Evolutionary conservation across 2,113 vertebrate species (phyloP).

Genomic region (Sprattus sprattus): DNA sequence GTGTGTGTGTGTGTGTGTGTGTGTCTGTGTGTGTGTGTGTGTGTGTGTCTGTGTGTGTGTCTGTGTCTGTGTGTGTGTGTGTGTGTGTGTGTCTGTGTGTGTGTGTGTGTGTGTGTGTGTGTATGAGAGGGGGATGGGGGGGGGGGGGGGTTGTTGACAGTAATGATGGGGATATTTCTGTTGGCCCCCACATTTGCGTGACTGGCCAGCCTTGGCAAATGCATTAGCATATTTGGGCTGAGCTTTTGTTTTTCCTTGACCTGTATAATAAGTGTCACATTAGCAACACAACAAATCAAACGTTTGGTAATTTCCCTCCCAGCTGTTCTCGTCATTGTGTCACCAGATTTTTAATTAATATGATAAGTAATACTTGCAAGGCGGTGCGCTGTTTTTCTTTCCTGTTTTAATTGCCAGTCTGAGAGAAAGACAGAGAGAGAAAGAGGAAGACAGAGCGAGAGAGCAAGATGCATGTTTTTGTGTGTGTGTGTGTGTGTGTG

Average conservation of each 20-base stretch:
- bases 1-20: too few species aligned
- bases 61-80: background rate
- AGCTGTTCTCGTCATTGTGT: constrained; percentile 94
- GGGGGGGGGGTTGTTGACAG: constrained; percentile 70
- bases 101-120: too few species aligned
- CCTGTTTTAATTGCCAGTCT: constrained; percentile 69
- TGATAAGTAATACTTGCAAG: constrained; percentile 99
- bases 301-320: constrained; percentile 93
- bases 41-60: background rate
- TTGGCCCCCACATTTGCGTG: constrained; percentile 76
- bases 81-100: too few species aligned
- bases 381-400: constrained; percentile 78
- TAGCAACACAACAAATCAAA: constrained; percentile 99
- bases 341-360: constrained; percentile 99
- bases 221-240: constrained; percentile 90
- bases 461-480: background rate
- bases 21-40: constrained; percentile 27
- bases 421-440: constrained; percentile 59
- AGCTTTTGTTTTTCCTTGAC: constrained; percentile 92
- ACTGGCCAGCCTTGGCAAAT: constrained; percentile 79
- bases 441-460: constrained; percentile 30
- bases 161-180: constrained; percentile 67
- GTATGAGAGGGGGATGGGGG: background rate
- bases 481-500: constrained; percentile 37
- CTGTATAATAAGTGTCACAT: constrained; percentile 99